These are phyloP conservation scores for Tokudaia tokunoshimensis DNA, from an alignment of 2,797 vertebrate genomes.

Conservation along the genomic window DNA sequence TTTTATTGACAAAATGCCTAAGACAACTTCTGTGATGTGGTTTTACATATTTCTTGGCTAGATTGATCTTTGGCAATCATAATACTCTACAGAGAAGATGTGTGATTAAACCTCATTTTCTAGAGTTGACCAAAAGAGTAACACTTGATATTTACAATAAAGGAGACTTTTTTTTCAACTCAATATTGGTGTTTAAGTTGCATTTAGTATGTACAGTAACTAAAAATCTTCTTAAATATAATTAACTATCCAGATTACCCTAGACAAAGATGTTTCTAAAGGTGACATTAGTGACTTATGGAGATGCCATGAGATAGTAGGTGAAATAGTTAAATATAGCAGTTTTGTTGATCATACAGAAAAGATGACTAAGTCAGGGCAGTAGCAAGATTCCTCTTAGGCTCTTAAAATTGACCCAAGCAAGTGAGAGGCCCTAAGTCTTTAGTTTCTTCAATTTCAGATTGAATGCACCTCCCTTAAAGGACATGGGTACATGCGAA, in stretches of 20 bases:
- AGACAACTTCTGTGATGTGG: background rate
- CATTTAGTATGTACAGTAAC: background rate
- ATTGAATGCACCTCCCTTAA: background rate
- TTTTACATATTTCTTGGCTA: background rate
- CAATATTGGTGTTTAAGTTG: background rate
- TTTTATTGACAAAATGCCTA: constrained; percentile 1
- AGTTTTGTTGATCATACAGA: constrained; percentile 31
- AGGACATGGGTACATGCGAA: background rate
- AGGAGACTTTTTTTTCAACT: background rate
- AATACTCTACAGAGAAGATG: constrained; percentile 16
- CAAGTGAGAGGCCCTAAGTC: background rate
- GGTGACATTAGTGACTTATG: background rate
- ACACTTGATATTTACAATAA: constrained; percentile 3
- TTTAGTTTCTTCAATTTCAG: constrained; percentile 25
- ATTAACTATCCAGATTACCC: background rate
- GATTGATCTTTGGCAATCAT: background rate
- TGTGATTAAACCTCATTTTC: background rate
- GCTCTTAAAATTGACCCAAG: background rate
- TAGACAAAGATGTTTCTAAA: background rate
- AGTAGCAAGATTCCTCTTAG: background rate
- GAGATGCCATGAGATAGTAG: background rate
- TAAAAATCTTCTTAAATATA: background rate
- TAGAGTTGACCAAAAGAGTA: background rate
- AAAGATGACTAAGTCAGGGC: background rate
- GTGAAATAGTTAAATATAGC: background rate